These are phyloP conservation scores for Lycaena phlaeas DNA, from an alignment of 2,888 invertebrate species.

Conservation along the genomic window DNA sequence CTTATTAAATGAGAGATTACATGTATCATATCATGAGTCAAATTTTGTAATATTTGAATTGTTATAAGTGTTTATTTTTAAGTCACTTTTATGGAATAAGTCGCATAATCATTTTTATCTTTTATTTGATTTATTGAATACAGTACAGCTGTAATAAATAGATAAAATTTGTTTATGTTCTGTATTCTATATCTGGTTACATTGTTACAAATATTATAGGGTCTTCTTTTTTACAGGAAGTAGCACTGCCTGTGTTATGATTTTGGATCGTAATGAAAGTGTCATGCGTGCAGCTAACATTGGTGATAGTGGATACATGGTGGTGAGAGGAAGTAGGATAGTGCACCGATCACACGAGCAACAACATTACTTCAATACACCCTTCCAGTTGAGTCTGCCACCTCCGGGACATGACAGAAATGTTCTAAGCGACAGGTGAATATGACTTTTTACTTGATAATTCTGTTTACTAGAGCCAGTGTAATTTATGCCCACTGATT, in stretches of 20 bases:
- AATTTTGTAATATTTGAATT: too few relatives aligned
- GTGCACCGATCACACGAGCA: conserved; percentile 96
- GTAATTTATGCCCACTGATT: neutral
- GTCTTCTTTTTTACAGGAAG: conserved; percentile 78
- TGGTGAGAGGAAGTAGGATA: conserved; percentile 88
- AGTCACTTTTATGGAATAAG: too few relatives aligned
- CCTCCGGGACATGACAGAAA: conserved; percentile 91
- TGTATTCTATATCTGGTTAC: too few relatives aligned
- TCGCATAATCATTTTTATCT: too few relatives aligned
- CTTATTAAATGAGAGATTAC: too few relatives aligned
- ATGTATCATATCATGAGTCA: too few relatives aligned
- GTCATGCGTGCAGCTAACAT: conserved; percentile 97
- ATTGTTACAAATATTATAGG: conserved; percentile 9
- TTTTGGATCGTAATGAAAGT: conserved; percentile 90
- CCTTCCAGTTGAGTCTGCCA: conserved; percentile 95
- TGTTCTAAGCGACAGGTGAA: conserved; percentile 89
- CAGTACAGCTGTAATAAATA: too few relatives aligned
- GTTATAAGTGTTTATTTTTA: too few relatives aligned
- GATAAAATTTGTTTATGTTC: too few relatives aligned
- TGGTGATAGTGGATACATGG: conserved; percentile 98
- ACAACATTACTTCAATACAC: conserved; percentile 99
- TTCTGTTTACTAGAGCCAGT: neutral
- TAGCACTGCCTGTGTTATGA: conserved; percentile 97
- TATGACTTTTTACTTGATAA: neutral
- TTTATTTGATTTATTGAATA: too few relatives aligned